A percentile compares a stretch with the other conserved stretches of the same genome.
Evolutionary conservation across 2,888 invertebrate genomes (phyloP).

Genomic region (Lasioglossum morio): DNA sequence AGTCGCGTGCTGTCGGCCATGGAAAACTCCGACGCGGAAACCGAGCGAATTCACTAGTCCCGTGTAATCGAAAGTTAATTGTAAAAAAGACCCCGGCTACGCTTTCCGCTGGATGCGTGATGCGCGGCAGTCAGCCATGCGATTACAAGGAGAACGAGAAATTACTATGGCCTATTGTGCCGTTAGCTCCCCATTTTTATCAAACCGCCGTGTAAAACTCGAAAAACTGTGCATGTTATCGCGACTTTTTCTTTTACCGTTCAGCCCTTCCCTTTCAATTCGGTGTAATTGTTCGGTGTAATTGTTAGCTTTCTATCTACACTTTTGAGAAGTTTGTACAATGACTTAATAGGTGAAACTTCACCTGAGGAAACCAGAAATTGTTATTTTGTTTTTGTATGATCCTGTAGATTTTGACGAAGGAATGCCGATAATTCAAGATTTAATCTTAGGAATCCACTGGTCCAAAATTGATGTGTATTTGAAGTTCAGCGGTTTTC

Average conservation of each 20-base stretch:
- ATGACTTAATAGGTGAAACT: background rate
- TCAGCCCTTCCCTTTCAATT: background rate
- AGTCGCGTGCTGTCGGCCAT: background rate
- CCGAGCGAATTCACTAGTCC: background rate
- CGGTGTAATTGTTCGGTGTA: background rate
- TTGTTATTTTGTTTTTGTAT: too few species aligned
- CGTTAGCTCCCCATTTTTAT: background rate
- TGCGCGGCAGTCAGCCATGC: background rate
- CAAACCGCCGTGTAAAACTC: background rate
- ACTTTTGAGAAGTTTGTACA: background rate
- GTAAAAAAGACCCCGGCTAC: background rate
- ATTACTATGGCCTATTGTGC: background rate
- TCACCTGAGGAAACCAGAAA: too few species aligned
- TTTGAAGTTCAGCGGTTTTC: too few species aligned
- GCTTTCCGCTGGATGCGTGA: background rate
- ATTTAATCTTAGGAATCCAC: too few species aligned
- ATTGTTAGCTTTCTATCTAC: background rate
- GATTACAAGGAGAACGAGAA: background rate
- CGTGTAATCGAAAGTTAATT: conserved; percentile 10
- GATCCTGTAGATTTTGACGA: too few species aligned
- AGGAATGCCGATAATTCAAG: too few species aligned
- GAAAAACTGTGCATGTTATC: background rate
- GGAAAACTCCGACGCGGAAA: background rate
- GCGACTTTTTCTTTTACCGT: background rate
- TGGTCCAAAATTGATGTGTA: too few species aligned